These are phyloP conservation scores for Rhea pennata DNA, from an alignment of 2,113 vertebrate genomes.

Conservation along the genomic window DNA sequence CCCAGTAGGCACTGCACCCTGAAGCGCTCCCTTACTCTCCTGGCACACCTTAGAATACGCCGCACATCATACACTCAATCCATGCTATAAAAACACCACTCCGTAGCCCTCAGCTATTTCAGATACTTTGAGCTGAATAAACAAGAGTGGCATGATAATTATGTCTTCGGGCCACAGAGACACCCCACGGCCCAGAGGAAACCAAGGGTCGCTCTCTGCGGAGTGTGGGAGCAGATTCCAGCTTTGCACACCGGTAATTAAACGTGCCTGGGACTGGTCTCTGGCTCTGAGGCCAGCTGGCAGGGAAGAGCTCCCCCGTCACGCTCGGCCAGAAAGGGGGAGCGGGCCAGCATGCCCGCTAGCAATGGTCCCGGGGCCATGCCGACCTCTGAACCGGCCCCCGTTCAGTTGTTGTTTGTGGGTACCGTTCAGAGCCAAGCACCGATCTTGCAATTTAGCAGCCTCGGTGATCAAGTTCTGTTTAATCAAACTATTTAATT, in stretches of 20 bases:
- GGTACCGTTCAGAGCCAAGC: not conserved
- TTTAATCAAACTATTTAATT: not conserved
- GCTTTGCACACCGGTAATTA: not conserved
- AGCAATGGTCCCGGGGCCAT: not conserved
- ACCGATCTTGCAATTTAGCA: not conserved
- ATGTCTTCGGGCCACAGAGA: not conserved
- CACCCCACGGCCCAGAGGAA: not conserved
- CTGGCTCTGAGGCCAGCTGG: not conserved
- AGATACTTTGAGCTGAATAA: not conserved
- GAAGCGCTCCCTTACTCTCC: accelerated
- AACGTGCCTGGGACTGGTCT: not conserved
- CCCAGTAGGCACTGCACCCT: not conserved
- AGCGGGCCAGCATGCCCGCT: not conserved
- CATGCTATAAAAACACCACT: not conserved
- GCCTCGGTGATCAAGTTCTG: not conserved
- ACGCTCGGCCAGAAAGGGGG: not conserved
- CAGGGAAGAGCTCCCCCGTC: not conserved
- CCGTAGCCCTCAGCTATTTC: not conserved
- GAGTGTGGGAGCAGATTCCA: not conserved
- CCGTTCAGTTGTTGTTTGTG: not conserved
- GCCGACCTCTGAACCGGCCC: not conserved
- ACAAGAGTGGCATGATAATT: not conserved
- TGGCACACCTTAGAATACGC: not conserved
- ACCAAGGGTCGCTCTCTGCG: not conserved
- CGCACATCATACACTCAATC: not conserved